Conservation (phyloP, 2,888 invertebrate genomes). For the Andricus quercusramuli region DNA sequence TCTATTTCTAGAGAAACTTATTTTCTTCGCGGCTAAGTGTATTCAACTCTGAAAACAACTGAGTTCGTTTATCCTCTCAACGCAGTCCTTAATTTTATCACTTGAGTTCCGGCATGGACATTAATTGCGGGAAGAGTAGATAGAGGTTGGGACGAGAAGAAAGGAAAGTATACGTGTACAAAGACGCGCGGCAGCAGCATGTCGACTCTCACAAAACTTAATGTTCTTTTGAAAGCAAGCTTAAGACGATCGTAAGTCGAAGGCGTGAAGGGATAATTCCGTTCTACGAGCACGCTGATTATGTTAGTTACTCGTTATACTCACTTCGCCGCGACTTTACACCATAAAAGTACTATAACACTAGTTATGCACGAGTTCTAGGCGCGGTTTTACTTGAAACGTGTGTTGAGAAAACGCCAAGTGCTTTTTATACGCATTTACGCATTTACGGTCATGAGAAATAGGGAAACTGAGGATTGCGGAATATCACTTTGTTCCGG, state of each 20-base stretch:
- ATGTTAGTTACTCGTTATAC: constrained; percentile 42
- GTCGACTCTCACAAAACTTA: constrained; percentile 39
- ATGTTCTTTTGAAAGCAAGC: constrained; percentile 41
- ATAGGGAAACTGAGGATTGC: constrained; percentile 7
- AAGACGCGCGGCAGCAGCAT: constrained; percentile 38
- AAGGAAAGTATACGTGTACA: constrained; percentile 15
- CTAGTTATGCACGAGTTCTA: constrained; percentile 24
- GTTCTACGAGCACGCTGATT: constrained; percentile 38
- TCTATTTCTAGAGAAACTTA: not conserved
- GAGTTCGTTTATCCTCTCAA: constrained; percentile 34
- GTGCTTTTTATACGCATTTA: constrained; percentile 36
- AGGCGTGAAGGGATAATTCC: constrained; percentile 41
- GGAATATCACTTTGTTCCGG: constrained; percentile 27
- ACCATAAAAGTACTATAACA: constrained; percentile 38
- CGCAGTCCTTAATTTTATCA: constrained; percentile 40
- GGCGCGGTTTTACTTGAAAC: constrained; percentile 24
- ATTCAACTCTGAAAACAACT: constrained; percentile 30
- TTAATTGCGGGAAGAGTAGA: constrained; percentile 28
- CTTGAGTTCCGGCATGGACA: constrained; percentile 35
- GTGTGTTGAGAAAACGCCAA: constrained; percentile 27
- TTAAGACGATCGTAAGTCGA: constrained; percentile 39
- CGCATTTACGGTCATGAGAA: constrained; percentile 18
- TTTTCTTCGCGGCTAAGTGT: constrained; percentile 9
- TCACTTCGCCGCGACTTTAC: constrained; percentile 36
- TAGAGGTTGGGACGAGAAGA: constrained; percentile 15